Base-by-base conservation (phyloP, 2,797 vertebrate genomes). In the Diplodus puntazzo region DNA sequence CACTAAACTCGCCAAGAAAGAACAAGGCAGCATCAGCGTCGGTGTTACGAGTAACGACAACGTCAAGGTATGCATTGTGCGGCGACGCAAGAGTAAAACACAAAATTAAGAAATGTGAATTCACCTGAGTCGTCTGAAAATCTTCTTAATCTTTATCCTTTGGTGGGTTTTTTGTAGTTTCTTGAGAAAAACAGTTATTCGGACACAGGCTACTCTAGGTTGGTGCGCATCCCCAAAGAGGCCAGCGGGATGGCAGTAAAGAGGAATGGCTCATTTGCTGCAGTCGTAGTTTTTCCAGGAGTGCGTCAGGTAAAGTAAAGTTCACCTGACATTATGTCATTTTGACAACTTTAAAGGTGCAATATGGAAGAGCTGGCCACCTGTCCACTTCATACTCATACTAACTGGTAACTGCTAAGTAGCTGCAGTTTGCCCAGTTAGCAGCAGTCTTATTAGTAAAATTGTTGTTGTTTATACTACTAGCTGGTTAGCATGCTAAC, bases 151-250 rank as follows among this genome's bases (percentile, higher is more conserved):
- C 34, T 34, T 34, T 9, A 34, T 34, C 7, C 7, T 34, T 34
- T 34, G 34, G 34, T 53, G 14, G 23, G 0, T 59, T 27, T 57
- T 54, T 60, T 34, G 11, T 53, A 90, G 85, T 16, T 80, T 27
- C 0, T 55, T 10, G 0, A 57, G 1, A 4, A 30, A n/a, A 20
- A 11, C 0, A 0, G 14, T 10, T 0, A 17, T 10, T 3, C 0
- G 0, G 4, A 0, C 7, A 9, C 0, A 0, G 0, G 0, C 1
- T 25, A 59, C 2, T 5, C 16, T 18, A 43, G 2, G 17, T 55
- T 0, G 3, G 62, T 91, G 20, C 2, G 21, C 0, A 23, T 93
- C 66, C 74, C 88, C 2, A 5, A 30, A n/a, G 82, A 91, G 34
- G 92, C 89, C 4, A 30, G 30, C 11, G 0, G 25, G 20, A 48